A percentile compares a stretch with the other conserved stretches of the same genome.
Evolutionary conservation across 2,888 invertebrate species (phyloP).

Genomic region (Orthosia gracilis): DNA sequence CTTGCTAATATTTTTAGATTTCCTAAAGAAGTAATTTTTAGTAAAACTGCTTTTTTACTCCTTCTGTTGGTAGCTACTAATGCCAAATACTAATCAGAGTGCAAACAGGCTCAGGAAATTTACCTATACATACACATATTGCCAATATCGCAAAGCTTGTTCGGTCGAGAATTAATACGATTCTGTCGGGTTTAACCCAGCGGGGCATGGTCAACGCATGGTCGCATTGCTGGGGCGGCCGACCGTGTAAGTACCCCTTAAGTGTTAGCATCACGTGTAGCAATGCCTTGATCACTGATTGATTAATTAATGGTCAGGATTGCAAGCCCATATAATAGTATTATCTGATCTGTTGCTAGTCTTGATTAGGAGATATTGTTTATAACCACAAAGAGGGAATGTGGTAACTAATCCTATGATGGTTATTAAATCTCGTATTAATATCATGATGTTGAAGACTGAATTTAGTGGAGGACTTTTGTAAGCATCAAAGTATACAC

Average conservation of each 20-base stretch:
- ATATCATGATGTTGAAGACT: not conserved
- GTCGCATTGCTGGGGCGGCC: slow-evolving; percentile 31
- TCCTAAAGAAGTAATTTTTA: not conserved
- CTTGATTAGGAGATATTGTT: slow-evolving; percentile 10
- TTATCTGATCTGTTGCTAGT: slow-evolving; percentile 41
- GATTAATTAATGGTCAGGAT: slow-evolving; percentile 35
- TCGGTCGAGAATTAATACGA: slow-evolving; percentile 36
- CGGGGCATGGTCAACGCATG: slow-evolving; percentile 16
- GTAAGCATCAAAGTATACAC: not conserved
- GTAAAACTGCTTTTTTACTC: not conserved
- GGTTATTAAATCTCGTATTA: not conserved
- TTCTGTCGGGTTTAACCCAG: slow-evolving; percentile 30
- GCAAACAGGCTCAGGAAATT: not conserved
- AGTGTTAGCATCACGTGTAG: slow-evolving; percentile 49
- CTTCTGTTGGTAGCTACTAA: not conserved
- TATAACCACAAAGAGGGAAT: not conserved
- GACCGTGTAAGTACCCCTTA: slow-evolving; percentile 37
- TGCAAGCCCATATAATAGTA: slow-evolving; percentile 26
- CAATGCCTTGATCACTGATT: slow-evolving; percentile 49
- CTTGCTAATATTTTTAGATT: not conserved
- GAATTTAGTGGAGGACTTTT: not conserved
- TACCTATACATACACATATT: not conserved
- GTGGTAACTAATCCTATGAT: not conserved
- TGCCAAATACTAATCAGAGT: not conserved
- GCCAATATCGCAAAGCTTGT: slow-evolving; percentile 8